Conservation (phyloP, 2,113 vertebrate species). For the human region DNA sequence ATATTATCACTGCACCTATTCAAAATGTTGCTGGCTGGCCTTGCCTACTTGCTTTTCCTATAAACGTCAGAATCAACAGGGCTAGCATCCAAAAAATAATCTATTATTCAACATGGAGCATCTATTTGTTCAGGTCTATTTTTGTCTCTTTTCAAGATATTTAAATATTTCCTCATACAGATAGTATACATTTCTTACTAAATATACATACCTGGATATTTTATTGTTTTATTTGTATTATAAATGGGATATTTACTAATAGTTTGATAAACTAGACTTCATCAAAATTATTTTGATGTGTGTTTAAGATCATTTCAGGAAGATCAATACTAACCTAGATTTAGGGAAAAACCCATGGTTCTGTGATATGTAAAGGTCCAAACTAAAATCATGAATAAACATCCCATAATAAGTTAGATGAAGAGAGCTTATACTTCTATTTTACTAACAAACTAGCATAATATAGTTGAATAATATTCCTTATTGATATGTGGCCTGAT, state of each 20-base stretch:
- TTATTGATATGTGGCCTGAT: neutral
- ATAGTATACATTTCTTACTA: neutral
- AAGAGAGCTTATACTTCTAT: neutral
- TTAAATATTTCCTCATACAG: neutral
- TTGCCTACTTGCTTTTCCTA: neutral
- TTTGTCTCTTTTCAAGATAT: neutral
- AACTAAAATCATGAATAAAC: neutral
- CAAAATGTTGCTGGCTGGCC: neutral
- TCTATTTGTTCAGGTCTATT: neutral
- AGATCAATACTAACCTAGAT: neutral
- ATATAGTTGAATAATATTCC: neutral
- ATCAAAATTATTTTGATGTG: neutral
- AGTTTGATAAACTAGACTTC: neutral
- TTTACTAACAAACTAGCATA: neutral
- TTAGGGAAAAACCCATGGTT: neutral
- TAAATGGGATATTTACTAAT: neutral
- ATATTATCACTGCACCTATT: neutral
- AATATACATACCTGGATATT: neutral
- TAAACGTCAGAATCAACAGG: neutral
- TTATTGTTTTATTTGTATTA: neutral
- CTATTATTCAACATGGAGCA: neutral
- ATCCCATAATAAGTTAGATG: neutral
- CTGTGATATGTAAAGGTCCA: neutral
- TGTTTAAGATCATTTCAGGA: neutral
- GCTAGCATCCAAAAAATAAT: neutral